A percentile compares a stretch with the other conserved stretches of the same genome.
Conservation (phyloP, 2,113 vertebrate species). For the Atherinomorus stipes region DNA sequence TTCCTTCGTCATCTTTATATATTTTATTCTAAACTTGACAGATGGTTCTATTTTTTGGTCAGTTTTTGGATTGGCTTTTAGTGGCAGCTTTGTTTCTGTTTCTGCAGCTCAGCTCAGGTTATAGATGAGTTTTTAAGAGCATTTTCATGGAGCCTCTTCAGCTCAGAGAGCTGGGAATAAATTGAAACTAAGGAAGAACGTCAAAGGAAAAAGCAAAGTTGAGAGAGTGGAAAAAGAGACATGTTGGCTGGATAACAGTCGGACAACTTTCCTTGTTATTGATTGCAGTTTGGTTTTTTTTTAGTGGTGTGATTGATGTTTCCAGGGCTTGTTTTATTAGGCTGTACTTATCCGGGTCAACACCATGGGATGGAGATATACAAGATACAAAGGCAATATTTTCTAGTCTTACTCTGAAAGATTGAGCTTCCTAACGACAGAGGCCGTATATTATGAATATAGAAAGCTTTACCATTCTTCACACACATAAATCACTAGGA, state of each 20-base stretch:
- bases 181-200: conserved; percentile 25
- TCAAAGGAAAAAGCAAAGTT: conserved; percentile 1
- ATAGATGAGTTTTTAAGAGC: not conserved
- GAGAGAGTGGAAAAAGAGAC: conserved; percentile 1
- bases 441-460: conserved; percentile 37
- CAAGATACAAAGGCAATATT: conserved; percentile 30
- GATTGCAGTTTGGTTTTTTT: conserved; percentile 57
- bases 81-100: conserved; percentile 18
- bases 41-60: conserved; percentile 12
- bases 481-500: conserved; percentile 54
- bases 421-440: conserved; percentile 30
- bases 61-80: conserved; percentile 44
- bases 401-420: conserved; percentile 21
- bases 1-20: conserved; percentile 45
- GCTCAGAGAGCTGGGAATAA: conserved; percentile 10
- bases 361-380: conserved; percentile 20
- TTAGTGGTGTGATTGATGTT: conserved; percentile 65
- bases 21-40: conserved; percentile 45
- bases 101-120: conserved; percentile 5
- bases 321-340: conserved; percentile 59
- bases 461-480: conserved; percentile 3
- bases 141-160: conserved; percentile 31
- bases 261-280: conserved; percentile 34
- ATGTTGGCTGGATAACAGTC: conserved; percentile 44
- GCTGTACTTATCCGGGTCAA: conserved; percentile 52